Evolutionary conservation across 30 jellyfish, hydroid and myxozoan species (phyloP), one percentile per base, ranked within the genome.

Genomic region (Aurelia aurita complex sp. Pacific): DNA sequence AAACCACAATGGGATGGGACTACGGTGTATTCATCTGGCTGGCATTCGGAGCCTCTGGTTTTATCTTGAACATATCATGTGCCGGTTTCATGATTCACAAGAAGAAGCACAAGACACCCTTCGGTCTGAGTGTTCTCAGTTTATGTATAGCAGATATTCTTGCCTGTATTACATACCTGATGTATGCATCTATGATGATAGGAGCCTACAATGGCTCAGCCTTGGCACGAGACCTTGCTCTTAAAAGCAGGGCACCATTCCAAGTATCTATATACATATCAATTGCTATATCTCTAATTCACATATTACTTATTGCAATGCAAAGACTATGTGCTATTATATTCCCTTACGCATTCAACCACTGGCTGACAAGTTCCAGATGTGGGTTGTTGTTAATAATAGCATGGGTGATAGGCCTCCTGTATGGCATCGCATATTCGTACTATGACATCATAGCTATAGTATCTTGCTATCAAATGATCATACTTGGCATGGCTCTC

Each of bases 251-350:
- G 16, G 54, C 82, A 2, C 0, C 42, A 6, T 42, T 67, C 32
- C 82, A 72, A 43, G 18, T 72, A 8, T 40, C 40, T 6, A 77
- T 77, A 14, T 77, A 59, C 67, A 52, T 43, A 32, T 10, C 68
- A 52, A 60, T 64, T 5, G 67, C 87, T 5, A 18, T 64, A 10
- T 77, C 87, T 3, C 57, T 77, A 11, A 77, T 61, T 3, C 77
- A 77, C 67, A 62, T 77, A 35, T 74, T 77, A 10, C 0, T 77
- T 36, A 77, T 77, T 61, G 87, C 87, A 15, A 15, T 46, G 10
- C 87, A 77, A 64, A 15, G 87, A 34, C 87, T 77, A 12, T 77
- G 77, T 5, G 87, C 87, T 0, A 65, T 77, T 2, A 52, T 60
- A 18, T 77, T 77, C 52, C 87, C 87, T 10, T 33, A 1, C 17